These are phyloP conservation scores for Lampris incognitus DNA, from an alignment of 2,113 vertebrate genomes.

Conservation along the genomic window DNA sequence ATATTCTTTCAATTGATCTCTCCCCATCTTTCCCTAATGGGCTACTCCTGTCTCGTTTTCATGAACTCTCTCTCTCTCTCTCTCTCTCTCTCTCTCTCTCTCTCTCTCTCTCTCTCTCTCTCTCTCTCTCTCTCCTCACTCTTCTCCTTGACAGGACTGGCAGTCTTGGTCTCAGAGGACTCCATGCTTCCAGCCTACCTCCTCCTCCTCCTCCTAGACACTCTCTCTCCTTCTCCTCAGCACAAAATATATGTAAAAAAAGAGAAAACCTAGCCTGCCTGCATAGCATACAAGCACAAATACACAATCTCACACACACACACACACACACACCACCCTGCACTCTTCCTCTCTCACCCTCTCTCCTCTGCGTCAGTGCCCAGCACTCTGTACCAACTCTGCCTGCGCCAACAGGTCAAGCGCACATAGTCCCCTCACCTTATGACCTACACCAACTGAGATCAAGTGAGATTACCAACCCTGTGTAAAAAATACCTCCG, in stretches of 20 bases:
- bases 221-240: constrained; percentile 16
- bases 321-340: constrained; percentile 19
- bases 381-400: constrained; percentile 52
- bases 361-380: constrained; percentile 20
- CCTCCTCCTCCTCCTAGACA: constrained; percentile 33
- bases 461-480: constrained; percentile 67
- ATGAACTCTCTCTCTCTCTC: background rate
- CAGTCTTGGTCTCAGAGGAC: constrained; percentile 55
- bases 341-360: constrained; percentile 11
- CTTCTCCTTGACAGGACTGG: constrained; percentile 54
- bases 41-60: too few species aligned
- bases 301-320: constrained; percentile 3
- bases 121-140: constrained; percentile 44
- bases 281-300: constrained; percentile 26
- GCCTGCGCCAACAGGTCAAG: constrained; percentile 70
- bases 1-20: background rate
- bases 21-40: constrained; percentile 6
- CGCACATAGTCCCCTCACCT: constrained; percentile 66
- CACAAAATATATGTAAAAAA: constrained; percentile 13
- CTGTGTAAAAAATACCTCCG: constrained; percentile 60
- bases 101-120: constrained; percentile 1
- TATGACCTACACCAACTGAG: constrained; percentile 61
- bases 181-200: constrained; percentile 48
- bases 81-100: background rate
- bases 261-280: background rate